phyloP scores from a whole-genome alignment of 2,113 vertebrate species.

The Rhinolophus ferrumequinum region DNA sequence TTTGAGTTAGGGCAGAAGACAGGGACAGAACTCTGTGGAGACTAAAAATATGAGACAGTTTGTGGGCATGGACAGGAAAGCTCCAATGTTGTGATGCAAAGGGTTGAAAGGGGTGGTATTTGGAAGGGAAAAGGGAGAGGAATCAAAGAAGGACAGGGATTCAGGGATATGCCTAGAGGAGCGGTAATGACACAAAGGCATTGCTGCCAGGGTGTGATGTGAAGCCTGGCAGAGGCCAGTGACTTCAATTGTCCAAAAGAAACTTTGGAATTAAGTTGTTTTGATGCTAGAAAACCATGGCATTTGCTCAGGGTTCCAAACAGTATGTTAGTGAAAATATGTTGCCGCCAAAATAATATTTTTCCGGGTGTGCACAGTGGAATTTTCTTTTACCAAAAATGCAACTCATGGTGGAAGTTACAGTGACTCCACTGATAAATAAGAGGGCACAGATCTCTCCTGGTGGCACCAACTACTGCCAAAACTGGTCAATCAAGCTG shows the following conservation, averaged over 20 bases:
- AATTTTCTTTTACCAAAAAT: conserved; percentile 54
- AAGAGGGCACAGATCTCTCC: not conserved
- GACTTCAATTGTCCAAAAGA: conserved; percentile 64
- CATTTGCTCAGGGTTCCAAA: conserved; percentile 53
- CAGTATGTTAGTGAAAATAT: conserved; percentile 47
- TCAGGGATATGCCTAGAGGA: not conserved
- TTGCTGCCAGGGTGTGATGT: conserved; percentile 5
- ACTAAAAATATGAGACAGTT: not conserved
- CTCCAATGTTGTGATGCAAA: not conserved
- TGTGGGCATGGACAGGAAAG: not conserved
- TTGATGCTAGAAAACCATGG: conserved; percentile 60
- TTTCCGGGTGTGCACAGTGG: not conserved
- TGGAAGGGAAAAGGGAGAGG: not conserved
- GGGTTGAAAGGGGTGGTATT: not conserved
- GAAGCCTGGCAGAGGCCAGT: not conserved
- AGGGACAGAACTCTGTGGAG: not conserved
- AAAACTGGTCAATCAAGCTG: not conserved
- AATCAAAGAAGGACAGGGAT: not conserved
- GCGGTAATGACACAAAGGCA: not conserved
- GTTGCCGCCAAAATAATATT: conserved; percentile 37
- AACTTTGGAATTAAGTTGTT: conserved; percentile 69
- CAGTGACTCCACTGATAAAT: not conserved
- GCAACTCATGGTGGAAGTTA: not conserved
- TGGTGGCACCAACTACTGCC: not conserved
- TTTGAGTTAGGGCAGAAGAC: not conserved